Evolutionary conservation across 1,140 invertebrate genomes (phyloP).

Genomic region (Zophobas morio): DNA sequence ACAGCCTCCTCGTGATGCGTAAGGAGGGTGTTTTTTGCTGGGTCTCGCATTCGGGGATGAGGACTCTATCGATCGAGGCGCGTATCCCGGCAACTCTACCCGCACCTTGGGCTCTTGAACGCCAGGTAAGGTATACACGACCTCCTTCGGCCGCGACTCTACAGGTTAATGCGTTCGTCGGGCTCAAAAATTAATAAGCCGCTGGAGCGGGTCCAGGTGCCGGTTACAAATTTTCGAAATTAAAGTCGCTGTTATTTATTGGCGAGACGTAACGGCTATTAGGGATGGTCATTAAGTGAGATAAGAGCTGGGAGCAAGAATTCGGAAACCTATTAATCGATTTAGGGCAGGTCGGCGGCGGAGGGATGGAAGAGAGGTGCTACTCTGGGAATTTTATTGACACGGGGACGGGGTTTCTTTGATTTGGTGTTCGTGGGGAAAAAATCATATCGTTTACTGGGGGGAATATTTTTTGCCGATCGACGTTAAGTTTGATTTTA

Average conservation of each 20-base stretch:
- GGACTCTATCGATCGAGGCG: slow-evolving; percentile 50
- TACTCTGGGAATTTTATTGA: no score
- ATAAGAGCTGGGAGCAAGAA: slow-evolving; percentile 24
- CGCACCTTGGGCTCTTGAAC: slow-evolving; percentile 45
- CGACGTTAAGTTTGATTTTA: no score
- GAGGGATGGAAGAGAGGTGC: background rate
- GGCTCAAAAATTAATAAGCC: slow-evolving; percentile 28
- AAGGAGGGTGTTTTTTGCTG: slow-evolving; percentile 49
- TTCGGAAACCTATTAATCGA: slow-evolving; percentile 29
- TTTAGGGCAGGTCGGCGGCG: slow-evolving; percentile 1
- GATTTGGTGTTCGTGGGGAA: no score
- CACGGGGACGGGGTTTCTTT: no score
- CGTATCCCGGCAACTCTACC: slow-evolving; percentile 52
- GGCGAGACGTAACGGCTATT: slow-evolving; percentile 10
- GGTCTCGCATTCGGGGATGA: slow-evolving; percentile 47
- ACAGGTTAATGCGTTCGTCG: slow-evolving; percentile 34
- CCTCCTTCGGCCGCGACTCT: slow-evolving; percentile 21
- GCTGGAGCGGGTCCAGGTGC: background rate
- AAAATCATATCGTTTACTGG: no score
- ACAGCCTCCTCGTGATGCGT: slow-evolving; percentile 39
- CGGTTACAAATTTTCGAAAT: background rate
- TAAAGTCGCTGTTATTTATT: slow-evolving; percentile 6
- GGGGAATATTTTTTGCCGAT: no score
- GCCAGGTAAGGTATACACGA: slow-evolving; percentile 43
- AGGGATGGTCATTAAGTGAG: slow-evolving; percentile 25